Conservation (phyloP, 64 coral and sea anemone species). For the Anthopleura sola region DNA sequence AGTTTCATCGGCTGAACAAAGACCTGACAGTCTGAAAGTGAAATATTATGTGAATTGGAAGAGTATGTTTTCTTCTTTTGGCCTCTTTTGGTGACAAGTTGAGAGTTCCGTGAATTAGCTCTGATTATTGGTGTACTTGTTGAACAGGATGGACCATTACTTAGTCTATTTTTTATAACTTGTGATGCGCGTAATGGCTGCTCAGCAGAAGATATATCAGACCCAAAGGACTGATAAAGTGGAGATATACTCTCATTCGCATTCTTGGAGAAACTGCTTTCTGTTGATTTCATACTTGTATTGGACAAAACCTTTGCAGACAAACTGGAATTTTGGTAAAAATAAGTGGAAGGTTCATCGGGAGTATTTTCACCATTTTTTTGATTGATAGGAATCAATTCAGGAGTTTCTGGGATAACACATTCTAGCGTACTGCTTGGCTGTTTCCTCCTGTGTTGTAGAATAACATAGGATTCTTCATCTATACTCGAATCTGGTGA, state of each 20-base stretch:
- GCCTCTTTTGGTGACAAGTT: background rate
- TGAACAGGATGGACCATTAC: background rate
- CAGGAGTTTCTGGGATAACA: background rate
- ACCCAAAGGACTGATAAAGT: background rate
- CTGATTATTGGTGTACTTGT: slow-evolving; percentile 21
- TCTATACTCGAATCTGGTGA: background rate
- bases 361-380: background rate
- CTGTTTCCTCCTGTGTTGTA: background rate
- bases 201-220: background rate
- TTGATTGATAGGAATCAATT: background rate
- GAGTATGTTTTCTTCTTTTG: background rate
- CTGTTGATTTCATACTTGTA: background rate
- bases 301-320: background rate
- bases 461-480: background rate
- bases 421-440: background rate
- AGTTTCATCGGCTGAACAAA: slow-evolving; percentile 4
- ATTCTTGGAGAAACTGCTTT: background rate
- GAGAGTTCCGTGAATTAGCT: slow-evolving; percentile 21
- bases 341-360: background rate
- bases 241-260: background rate
- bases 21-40: slow-evolving; percentile 13
- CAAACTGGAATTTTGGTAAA: background rate
- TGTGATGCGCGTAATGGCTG: background rate
- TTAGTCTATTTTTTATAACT: background rate
- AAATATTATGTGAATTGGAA: background rate